Evolutionary conservation across 1,140 invertebrate genomes (phyloP), one percentile per base, ranked within the genome.

Genomic region (Tetramorium simillimum): DNA sequence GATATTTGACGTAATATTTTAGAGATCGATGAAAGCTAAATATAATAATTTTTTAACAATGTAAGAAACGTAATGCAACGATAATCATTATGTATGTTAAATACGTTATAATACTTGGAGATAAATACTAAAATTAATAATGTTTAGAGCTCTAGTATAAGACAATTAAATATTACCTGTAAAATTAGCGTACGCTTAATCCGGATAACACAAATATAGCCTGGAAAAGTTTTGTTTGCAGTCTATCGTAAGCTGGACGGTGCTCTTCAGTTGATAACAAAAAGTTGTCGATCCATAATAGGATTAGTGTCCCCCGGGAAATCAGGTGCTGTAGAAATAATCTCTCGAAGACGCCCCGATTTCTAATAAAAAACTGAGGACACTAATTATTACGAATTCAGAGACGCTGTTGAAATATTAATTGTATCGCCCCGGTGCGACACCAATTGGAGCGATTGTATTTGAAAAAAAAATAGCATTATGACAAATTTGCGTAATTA

Each of bases 231-330:
- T 73, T 73, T 73, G 49, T 84, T 84, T 73, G 80, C 21, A 73
- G 56, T 62, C 12, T 46, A 0, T 14, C 28, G 3, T 84, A 82
- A 81, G 33, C 46, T 63, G 77, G 28, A 7, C 46, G 46, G n/a
- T 33, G 80, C 9, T 73, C 80, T 37, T 49, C 12, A 58, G 90
- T 80, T 89, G 92, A 90, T 90, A 90, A 87, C 90, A 92, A 92
- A 94, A 94, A 95, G 92, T 93, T 93, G 87, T 85, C 85, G 89
- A 88, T 91, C 89, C 92, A 91, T 93, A 93, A 92, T 93, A 92
- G 93, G 91, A 94, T 95, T 93, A 93, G 91, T 88, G 76, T 92
- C 94, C 92, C 94, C 70, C 78, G 94, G 94, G 94, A 95, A 95
- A 95, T 95, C 94, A 95, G 81, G 87, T 85, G 87, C 69, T 86